These are phyloP conservation scores for Baccha elongata DNA, from an alignment of 2,888 invertebrate genomes.

Conservation along the genomic window DNA sequence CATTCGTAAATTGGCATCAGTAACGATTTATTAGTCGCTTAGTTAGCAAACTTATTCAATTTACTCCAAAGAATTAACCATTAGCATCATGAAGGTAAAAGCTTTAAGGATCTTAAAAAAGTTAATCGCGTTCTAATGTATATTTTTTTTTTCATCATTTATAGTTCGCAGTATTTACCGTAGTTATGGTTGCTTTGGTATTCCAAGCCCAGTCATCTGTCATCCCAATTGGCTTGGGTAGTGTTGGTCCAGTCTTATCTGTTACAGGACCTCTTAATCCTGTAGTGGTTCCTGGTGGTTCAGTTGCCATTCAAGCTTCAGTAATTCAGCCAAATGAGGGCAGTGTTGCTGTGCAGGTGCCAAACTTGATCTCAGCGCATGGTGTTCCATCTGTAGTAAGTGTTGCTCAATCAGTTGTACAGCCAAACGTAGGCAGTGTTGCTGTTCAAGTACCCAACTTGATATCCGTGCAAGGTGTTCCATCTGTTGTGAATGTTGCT, in stretches of 20 bases:
- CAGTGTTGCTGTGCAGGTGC: constrained; percentile 29
- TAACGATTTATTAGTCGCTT: constrained; percentile 13
- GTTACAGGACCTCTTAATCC: constrained; percentile 34
- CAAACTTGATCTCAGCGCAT: neutral
- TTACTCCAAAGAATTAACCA: neutral
- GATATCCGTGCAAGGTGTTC: neutral
- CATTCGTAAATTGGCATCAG: neutral
- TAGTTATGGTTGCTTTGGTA: constrained; percentile 61
- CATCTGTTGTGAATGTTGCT: neutral
- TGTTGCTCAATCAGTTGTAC: neutral
- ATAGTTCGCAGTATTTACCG: constrained; percentile 61
- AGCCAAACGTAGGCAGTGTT: neutral
- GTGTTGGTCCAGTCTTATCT: constrained; percentile 42
- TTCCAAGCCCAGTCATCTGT: constrained; percentile 45
- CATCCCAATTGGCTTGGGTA: constrained; percentile 27
- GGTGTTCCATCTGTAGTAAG: neutral
- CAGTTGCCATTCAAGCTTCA: constrained; percentile 47
- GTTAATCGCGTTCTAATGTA: too few species aligned
- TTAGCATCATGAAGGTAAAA: constrained; percentile 21
- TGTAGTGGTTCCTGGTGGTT: constrained; percentile 33
- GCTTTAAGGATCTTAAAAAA: neutral
- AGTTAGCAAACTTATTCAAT: neutral
- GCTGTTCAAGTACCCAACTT: neutral
- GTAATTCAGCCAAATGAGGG: neutral
- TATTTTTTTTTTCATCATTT: neutral